Evolutionary conservation across 2,888 invertebrate species (phyloP).

Genomic region (Parapristionchus giblindavisi): DNA sequence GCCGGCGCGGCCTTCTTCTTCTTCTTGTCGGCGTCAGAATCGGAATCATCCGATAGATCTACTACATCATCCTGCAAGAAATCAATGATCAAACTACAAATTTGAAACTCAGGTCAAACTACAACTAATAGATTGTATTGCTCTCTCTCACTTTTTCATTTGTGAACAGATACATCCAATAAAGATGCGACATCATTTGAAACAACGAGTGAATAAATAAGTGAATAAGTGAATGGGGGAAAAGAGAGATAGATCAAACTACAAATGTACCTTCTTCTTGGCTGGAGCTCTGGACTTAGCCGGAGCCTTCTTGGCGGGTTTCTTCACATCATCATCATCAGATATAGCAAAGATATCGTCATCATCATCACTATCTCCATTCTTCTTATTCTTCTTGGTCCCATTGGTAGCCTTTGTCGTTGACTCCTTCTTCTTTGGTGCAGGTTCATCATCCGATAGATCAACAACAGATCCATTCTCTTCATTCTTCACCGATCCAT

Average conservation of each 20-base stretch:
- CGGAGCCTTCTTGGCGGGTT: slow-evolving; percentile 25
- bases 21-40: slow-evolving; percentile 33
- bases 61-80: neutral
- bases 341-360: too few relatives aligned
- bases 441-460: slow-evolving; percentile 19
- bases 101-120: too few relatives aligned
- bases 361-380: slow-evolving; percentile 9
- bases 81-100: too few relatives aligned
- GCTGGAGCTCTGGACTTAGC: slow-evolving; percentile 8
- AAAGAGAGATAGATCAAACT: too few relatives aligned
- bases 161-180: neutral
- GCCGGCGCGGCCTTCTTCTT: slow-evolving; percentile 37
- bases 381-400: slow-evolving; percentile 38
- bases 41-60: slow-evolving; percentile 26
- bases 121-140: neutral
- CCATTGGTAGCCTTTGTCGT: too few relatives aligned
- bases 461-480: slow-evolving; percentile 8
- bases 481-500: slow-evolving; percentile 36
- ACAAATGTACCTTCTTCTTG: slow-evolving; percentile 21
- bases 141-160: neutral
- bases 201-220: too few relatives aligned
- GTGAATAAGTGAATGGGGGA: too few relatives aligned
- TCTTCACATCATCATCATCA: neutral
- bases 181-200: neutral
- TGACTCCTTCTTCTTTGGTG: slow-evolving; percentile 33